A percentile compares a stretch with the other conserved stretches of the same genome.
These are phyloP conservation scores for Acestrorhynchus altus DNA, from an alignment of 2,797 vertebrate genomes.

Conservation along the genomic window DNA sequence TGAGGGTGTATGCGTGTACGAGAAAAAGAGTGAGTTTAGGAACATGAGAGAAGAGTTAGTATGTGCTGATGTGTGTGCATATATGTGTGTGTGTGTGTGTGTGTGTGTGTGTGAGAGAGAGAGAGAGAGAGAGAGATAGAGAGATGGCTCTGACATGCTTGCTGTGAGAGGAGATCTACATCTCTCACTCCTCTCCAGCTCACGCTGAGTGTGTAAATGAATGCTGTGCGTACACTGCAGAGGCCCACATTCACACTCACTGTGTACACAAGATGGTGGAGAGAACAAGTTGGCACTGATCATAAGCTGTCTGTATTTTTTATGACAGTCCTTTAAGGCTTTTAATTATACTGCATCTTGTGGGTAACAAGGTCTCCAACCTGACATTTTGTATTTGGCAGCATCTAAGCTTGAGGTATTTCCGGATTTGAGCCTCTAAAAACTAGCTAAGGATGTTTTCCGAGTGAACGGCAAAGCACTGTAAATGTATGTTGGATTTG, in stretches of 20 bases:
- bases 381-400: too few species aligned
- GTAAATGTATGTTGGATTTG: too few species aligned
- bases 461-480: too few species aligned
- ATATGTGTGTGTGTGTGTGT: constrained; percentile 4
- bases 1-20: not conserved
- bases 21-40: too few species aligned
- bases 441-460: too few species aligned
- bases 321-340: not conserved
- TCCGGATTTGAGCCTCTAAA: too few species aligned
- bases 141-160: constrained; percentile 10
- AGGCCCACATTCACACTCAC: constrained; percentile 23
- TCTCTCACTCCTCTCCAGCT: not conserved
- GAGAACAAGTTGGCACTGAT: not conserved
- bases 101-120: constrained; percentile 31
- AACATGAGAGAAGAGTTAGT: too few species aligned
- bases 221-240: not conserved
- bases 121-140: not conserved
- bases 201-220: constrained; percentile 12
- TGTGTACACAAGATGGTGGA: constrained; percentile 25
- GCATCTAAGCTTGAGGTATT: too few species aligned
- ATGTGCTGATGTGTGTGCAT: too few species aligned
- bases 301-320: not conserved
- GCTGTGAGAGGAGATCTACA: constrained; percentile 13
- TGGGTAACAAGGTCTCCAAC: too few species aligned
- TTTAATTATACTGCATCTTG: too few species aligned